Base-by-base conservation (phyloP, 2,113 vertebrate species). In the Otis tarda region DNA sequence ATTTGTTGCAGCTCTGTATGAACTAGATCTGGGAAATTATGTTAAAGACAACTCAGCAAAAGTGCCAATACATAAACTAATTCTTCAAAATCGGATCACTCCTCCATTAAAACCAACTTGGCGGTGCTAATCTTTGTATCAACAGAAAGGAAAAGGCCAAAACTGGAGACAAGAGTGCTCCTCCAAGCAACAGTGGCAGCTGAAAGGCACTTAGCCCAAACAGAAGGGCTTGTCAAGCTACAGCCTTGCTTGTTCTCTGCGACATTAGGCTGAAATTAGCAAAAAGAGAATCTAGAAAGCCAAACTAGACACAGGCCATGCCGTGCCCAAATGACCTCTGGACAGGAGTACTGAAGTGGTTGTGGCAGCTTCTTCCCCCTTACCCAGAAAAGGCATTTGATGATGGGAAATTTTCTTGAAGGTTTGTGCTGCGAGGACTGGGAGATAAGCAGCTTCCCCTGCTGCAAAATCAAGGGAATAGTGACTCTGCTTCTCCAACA, bases 371-470 rank as follows among this genome's bases (percentile, higher is more conserved):
- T 90, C 65, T 82, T 88, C 30, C 19, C 10, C 28, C 39, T 89
- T 64, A 56, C 7, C 35, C 4, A 2, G 49, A 73, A 81, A 56
- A 77, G n/a, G 25, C 10, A 3, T 77, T 50, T 63, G 50, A 56
- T 43, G 53, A 50, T 20, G 8, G n/a, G 24, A 30, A 77, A n/a
- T 55, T 37, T 89, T 80, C 77, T 47, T 5, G 5, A 70, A 41
- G 19, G 35, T 47, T 50, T 92, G 31, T 0, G 0, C 8, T 89
- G n/a, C 0, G 0, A 71, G 19, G 28, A 52, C 21, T 78, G 30
- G 30, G 55, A 65, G 33, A 56, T 3, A 3, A 31, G 60, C 52
- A 92, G 52, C 37, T 92, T 88, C 33, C 37, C 22, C 56, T 45
- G 41, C 18, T 79, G 57, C 52, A 83, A 43, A 74, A 28, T 2